Base-by-base conservation (phyloP, 37 sponge, comb jelly and placozoan genomes). In the Tethya wilhelma region DNA sequence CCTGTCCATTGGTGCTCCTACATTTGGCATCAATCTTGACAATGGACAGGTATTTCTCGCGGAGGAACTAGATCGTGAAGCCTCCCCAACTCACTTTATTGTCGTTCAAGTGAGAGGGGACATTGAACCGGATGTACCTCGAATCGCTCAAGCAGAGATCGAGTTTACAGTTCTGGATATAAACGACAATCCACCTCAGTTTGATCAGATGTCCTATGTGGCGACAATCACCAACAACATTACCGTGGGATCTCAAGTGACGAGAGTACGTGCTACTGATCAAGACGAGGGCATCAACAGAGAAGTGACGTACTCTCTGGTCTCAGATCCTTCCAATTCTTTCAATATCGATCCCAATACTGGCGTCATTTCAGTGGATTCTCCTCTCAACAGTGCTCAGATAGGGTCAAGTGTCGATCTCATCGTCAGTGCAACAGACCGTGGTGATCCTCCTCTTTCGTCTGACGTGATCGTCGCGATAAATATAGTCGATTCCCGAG, bases 141-240 rank as follows among this genome's bases (percentile, higher is more conserved):
- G 80, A 28, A 73, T 92, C 5, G 77, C 79, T 22, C 77, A 82
- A 38, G 77, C 72, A 12, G 69, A 81, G 20, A 5, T 88, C 60
- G 40, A 53, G 31, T 56, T 88, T 19, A 69, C 39, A 38, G 71
- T 88, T 19, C 25, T 39, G 19, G 89, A 88, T 26, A 20, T 88
- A 14, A 88, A 92, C 79, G 93, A 92, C 80, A 87, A 87, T 53
- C 20, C 69, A 9, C 93, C 93, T 36, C 22, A 5, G 26, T 92
- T 92, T 37, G 11, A 11, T 19, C 23, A 29, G 1, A 41, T 43
- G 29, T 38, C 63, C 5, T 86, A 86, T 43, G 37, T 29, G 12
- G 69, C 65, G 1, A 40, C n/a, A 26, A 26, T 81, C 8, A 26
- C 38, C 20, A 79, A 79, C 11, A 56, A 36, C 44, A 34, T 38